Evolutionary conservation across 2,888 invertebrate genomes (phyloP).

Genomic region (Aphidius colemani): DNA sequence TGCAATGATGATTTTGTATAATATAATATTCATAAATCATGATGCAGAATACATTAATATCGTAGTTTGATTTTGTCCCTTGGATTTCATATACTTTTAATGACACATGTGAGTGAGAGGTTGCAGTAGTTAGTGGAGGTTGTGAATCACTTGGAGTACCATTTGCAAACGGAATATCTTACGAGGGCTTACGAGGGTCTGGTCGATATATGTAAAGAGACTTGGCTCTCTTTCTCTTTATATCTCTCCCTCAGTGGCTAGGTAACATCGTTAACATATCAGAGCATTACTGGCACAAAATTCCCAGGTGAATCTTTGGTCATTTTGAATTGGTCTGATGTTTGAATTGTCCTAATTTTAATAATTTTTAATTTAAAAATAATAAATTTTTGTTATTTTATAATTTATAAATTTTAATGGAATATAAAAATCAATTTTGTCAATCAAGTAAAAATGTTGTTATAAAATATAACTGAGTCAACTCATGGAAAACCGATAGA

Average conservation of each 20-base stretch:
- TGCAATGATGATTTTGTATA: no score
- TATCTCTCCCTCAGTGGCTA: slow-evolving; percentile 17
- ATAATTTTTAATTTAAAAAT: not conserved
- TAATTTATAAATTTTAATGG: not conserved
- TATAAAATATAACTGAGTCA: slow-evolving; percentile 11
- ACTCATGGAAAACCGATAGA: slow-evolving; percentile 3
- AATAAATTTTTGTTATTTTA: not conserved
- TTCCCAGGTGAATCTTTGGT: slow-evolving; percentile 43
- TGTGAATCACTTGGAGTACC: not conserved
- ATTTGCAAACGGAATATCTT: slow-evolving; percentile 31
- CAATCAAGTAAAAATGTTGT: not conserved
- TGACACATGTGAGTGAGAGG: no score
- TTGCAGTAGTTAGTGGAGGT: no score
- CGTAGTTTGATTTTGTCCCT: no score
- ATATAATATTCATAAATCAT: no score
- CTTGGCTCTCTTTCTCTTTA: slow-evolving; percentile 17
- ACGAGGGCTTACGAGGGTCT: slow-evolving; percentile 12
- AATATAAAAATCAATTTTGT: not conserved
- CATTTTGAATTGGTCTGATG: not conserved
- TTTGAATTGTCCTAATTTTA: not conserved
- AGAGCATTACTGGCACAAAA: slow-evolving; percentile 45
- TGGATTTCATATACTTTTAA: no score
- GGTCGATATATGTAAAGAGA: slow-evolving; percentile 27
- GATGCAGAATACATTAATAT: no score
- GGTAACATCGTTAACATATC: slow-evolving; percentile 46